Evolutionary conservation across 1,140 invertebrate genomes (phyloP), one percentile per base, ranked within the genome.

Genomic region (Drosophila nebulosa): DNA sequence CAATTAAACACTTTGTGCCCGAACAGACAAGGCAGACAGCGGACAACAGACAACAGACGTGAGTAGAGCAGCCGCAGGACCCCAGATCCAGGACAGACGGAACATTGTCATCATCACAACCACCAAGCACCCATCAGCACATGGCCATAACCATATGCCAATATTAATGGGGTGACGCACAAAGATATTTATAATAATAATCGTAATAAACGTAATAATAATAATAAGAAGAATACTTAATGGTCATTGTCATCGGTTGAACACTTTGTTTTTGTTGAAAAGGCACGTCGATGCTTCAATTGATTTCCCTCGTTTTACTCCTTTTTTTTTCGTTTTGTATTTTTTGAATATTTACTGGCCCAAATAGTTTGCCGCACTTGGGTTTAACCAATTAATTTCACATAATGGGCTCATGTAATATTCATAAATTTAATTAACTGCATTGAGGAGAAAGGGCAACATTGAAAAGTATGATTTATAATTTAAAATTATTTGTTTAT

Each of bases 351-450:
- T 83, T 83, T 75, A 84, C 84, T 67, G 14, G n/a, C 53, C 64
- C 64, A 74, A 79, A 84, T 69, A 50, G 63, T 68, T 80, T 73
- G 58, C 56, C 16, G 9, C 39, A 46, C 63, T 57, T 64, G 67
- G 30, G 51, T 67, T 65, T 50, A 61, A 63, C 64, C 81, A 86
- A 86, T 85, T 86, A 77, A 86, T 80, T 80, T 80, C 56, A 36
- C 73, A 70, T 69, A 75, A 76, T 39, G 58, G 59, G 39, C 55
- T 51, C 57, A 64, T 84, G 67, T 64, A 65, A 84, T 79, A 71
- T 85, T 78, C 66, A 78, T 86, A 77, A 60, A 69, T 85, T 81
- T 86, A 80, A 85, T 81, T 81, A 88, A 81, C 74, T 79, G 64
- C 70, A 75, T 57, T 36, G 26, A 46, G 58, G 27, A 58, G 55